Evolutionary conservation across 2,888 invertebrate genomes (phyloP).

Genomic region (Ormyrus labotus): DNA sequence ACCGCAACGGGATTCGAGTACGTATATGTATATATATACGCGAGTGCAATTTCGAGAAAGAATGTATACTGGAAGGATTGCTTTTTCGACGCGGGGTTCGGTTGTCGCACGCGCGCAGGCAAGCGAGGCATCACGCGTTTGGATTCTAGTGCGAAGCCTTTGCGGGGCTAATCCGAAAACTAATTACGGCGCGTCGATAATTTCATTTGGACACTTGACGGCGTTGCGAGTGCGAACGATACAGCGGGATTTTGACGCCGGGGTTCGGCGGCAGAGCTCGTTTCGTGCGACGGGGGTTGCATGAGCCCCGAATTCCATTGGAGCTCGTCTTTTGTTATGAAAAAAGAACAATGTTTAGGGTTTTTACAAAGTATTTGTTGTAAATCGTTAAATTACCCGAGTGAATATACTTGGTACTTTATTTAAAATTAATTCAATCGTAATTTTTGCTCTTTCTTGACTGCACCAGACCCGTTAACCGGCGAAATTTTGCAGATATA

Average conservation of each 20-base stretch:
- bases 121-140: background rate
- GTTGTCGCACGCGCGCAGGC: background rate
- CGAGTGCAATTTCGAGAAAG: background rate
- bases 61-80: background rate
- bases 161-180: slow-evolving; percentile 47
- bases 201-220: slow-evolving; percentile 20
- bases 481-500: too few species aligned
- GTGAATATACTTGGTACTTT: too few species aligned
- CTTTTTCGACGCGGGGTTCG: too few species aligned
- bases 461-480: too few species aligned
- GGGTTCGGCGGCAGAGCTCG: background rate
- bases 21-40: background rate
- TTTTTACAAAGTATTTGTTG: too few species aligned
- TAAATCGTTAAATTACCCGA: too few species aligned
- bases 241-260: background rate
- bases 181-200: slow-evolving; percentile 46
- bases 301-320: too few species aligned
- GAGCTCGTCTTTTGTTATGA: too few species aligned
- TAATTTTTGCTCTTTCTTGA: too few species aligned
- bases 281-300: background rate
- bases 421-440: too few species aligned
- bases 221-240: too few species aligned
- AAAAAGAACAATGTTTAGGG: too few species aligned
- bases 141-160: slow-evolving; percentile 49
- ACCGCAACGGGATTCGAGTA: background rate